These are phyloP conservation scores for Probaryconus sp. DNA, from an alignment of 1,140 invertebrate genomes.

Conservation along the genomic window DNA sequence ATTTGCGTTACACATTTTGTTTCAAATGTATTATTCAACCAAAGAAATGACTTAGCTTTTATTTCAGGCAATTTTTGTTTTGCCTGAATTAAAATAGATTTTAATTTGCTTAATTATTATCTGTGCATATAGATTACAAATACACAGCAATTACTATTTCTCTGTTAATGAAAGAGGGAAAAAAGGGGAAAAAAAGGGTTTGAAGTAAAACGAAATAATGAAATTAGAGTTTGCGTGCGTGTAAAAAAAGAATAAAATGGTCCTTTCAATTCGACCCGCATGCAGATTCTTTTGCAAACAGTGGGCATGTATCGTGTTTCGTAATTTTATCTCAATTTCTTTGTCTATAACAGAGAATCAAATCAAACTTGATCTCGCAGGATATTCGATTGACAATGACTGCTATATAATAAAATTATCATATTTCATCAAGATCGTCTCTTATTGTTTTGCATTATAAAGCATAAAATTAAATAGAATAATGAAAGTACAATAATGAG, in stretches of 20 bases:
- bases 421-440: constrained; percentile 13
- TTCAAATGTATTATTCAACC: no score
- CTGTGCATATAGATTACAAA: no score
- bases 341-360: constrained; percentile 10
- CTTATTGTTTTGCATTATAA: no score
- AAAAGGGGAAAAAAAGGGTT: no score
- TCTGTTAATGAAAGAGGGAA: not conserved
- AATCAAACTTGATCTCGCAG: not conserved
- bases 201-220: constrained; percentile 11
- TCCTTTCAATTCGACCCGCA: constrained; percentile 40
- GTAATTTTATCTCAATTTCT: constrained; percentile 35
- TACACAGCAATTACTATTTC: no score
- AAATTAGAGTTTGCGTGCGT: constrained; percentile 8
- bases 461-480: no score
- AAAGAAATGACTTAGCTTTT: no score
- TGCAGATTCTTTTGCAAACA: constrained; percentile 48
- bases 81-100: no score
- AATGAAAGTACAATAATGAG: no score
- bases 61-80: no score
- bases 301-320: constrained; percentile 27
- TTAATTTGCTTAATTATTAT: no score
- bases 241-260: constrained; percentile 7
- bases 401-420: not conserved
- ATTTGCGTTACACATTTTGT: no score
- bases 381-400: constrained; percentile 3